Evolutionary conservation across 2,888 invertebrate species (phyloP), one percentile per base, ranked within the genome.

Genomic region (Cheiracanthium punctorium): DNA sequence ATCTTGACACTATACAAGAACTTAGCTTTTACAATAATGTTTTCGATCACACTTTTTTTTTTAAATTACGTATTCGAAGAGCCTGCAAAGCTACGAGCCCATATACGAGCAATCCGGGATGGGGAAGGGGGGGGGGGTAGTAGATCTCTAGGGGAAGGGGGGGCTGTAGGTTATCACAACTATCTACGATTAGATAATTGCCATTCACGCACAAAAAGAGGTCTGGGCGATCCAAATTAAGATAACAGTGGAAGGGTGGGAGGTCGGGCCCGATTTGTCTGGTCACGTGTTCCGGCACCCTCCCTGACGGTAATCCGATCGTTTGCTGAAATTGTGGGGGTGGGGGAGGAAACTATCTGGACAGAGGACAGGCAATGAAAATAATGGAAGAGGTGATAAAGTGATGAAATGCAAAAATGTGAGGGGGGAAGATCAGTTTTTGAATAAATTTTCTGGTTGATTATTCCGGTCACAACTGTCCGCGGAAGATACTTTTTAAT

Each of bases 221-320:
- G 24, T 17, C 24, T 5, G 58, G 43, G 82, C 71, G 82, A 82
- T 82, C 77, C 82, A 82, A 82, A 82, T 82, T 82, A 82, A 82
- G 82, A 82, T 82, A 82, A 82, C 76, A 73, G 41, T 58, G 30
- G 24, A 30, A 37, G 24, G 67, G 30, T 33, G 69, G 64, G 43
- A n/a, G 43, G n/a, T 17, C 2, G 37, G 10, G 4, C 24, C 29
- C 76, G 70, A 82, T 82, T 76, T 82, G 82, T 82, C 72, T 76
- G 5, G 76, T 20, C 82, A 82, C 82, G 82, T 72, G 82, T 76
- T 65, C 32, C 20, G n/a, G 17, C 64, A n/a, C 58, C 28, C 10
- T 32, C 67, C 48, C 30, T 43, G n/a, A 14, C 41, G n/a, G 82
- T 75, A 75, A 82, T 82, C 82, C 41, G 75, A 73, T 80, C 65